A percentile compares a stretch with the other conserved stretches of the same genome.
Conservation (phyloP, 2,113 vertebrate genomes). For the Corythoichthys intestinalis region DNA sequence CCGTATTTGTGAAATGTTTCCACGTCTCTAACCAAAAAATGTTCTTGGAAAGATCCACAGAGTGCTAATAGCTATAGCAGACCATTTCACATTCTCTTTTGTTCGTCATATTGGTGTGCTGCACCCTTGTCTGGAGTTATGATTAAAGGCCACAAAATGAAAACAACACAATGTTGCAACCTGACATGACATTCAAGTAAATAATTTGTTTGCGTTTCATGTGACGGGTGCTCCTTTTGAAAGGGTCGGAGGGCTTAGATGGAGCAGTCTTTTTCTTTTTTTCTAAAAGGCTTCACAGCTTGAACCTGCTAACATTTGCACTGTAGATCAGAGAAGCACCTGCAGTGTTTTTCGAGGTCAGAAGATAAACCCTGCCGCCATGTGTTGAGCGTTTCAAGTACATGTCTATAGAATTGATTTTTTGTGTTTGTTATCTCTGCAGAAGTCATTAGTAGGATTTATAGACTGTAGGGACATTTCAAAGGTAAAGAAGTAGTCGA, state of each 20-base stretch:
- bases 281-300: conserved; percentile 50
- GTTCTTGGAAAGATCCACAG: neutral
- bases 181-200: conserved; percentile 24
- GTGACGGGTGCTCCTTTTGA: conserved; percentile 36
- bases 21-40: neutral
- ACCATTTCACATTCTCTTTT: neutral
- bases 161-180: neutral
- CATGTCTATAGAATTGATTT: neutral
- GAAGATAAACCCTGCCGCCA: conserved; percentile 13
- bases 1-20: neutral
- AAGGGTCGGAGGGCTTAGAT: conserved; percentile 32
- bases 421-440: neutral
- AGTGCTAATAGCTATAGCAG: neutral
- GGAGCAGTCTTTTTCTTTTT: conserved; percentile 27
- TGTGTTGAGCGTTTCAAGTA: neutral
- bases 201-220: conserved; percentile 21
- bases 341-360: conserved; percentile 25
- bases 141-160: neutral
- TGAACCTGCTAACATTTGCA: conserved; percentile 13
- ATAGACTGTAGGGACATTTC: too few species aligned
- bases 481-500: too few species aligned
- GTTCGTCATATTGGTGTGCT: neutral
- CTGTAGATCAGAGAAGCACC: conserved; percentile 36
- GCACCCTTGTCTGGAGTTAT: neutral
- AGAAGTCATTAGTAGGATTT: too few species aligned